Evolutionary conservation across 2,797 vertebrate species (phyloP).

Genomic region (Alauda arvensis): DNA sequence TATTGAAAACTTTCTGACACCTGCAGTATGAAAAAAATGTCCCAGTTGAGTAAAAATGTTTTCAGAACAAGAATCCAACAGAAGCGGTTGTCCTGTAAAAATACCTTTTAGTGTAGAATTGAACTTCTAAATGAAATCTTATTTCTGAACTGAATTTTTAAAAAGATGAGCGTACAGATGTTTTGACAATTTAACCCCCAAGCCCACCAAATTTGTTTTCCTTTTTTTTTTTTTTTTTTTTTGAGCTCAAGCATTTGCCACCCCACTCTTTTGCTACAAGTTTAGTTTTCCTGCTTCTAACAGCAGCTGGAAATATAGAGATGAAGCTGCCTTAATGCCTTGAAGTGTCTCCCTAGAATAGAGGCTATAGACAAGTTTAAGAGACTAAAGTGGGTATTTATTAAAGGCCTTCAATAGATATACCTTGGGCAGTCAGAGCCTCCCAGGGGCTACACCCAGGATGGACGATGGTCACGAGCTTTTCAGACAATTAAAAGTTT

Average conservation of each 20-base stretch:
- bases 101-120: neutral
- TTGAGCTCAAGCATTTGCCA: neutral
- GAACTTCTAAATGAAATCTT: neutral
- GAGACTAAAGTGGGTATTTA: neutral
- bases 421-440: neutral
- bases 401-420: neutral
- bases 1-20: neutral
- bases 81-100: neutral
- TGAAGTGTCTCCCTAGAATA: neutral
- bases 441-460: too few species aligned
- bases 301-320: neutral
- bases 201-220: neutral
- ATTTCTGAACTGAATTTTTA: neutral
- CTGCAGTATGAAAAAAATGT: neutral
- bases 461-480: accelerated
- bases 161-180: neutral
- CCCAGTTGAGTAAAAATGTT: neutral
- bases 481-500: neutral
- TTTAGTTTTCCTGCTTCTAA: neutral
- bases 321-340: neutral
- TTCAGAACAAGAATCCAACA: neutral
- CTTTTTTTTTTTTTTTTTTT: neutral
- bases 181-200: neutral
- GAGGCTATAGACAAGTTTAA: neutral
- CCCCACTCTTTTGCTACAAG: neutral